Evolutionary conservation across 2,888 invertebrate species (phyloP).

Genomic region (Drosophila diplacantha): DNA sequence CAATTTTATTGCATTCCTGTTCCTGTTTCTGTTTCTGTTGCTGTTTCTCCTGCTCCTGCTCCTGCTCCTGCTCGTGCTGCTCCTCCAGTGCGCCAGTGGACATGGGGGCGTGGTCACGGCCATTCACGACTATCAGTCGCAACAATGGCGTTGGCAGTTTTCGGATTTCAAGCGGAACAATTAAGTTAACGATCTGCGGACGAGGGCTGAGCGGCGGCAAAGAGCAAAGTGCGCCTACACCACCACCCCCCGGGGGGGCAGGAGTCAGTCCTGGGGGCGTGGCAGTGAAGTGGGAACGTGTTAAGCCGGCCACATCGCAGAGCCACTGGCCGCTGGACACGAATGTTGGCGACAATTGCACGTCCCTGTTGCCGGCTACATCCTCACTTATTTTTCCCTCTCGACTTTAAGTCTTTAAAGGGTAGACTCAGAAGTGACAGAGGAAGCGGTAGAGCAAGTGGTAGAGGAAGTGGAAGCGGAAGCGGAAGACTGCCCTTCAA

Average conservation of each 20-base stretch:
- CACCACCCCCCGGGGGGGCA: neutral
- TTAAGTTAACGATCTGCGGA: slow-evolving; percentile 72
- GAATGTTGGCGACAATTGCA: slow-evolving; percentile 22
- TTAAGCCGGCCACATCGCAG: slow-evolving; percentile 25
- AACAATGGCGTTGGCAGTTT: slow-evolving; percentile 64
- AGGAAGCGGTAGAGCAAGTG: neutral
- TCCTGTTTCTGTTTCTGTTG: slow-evolving; percentile 18
- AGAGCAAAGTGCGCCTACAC: slow-evolving; percentile 43
- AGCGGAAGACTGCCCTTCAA: slow-evolving; percentile 38
- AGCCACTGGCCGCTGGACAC: slow-evolving; percentile 2
- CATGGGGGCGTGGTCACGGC: slow-evolving; percentile 32
- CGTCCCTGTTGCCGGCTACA: slow-evolving; percentile 9
- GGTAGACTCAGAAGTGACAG: neutral
- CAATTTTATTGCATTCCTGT: slow-evolving; percentile 66
- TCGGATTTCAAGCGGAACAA: slow-evolving; percentile 71
- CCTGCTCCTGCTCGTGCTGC: neutral
- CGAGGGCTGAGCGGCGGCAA: slow-evolving; percentile 29
- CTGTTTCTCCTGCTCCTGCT: neutral
- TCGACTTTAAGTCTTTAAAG: slow-evolving; percentile 26
- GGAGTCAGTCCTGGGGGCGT: slow-evolving; percentile 11
- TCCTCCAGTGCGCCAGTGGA: neutral
- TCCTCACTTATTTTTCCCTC: neutral
- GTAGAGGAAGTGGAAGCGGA: neutral
- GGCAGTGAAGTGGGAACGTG: slow-evolving; percentile 29
- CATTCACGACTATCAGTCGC: slow-evolving; percentile 59